Base-by-base conservation (phyloP, 2,888 invertebrate genomes). In the Heliconius cydno region DNA sequence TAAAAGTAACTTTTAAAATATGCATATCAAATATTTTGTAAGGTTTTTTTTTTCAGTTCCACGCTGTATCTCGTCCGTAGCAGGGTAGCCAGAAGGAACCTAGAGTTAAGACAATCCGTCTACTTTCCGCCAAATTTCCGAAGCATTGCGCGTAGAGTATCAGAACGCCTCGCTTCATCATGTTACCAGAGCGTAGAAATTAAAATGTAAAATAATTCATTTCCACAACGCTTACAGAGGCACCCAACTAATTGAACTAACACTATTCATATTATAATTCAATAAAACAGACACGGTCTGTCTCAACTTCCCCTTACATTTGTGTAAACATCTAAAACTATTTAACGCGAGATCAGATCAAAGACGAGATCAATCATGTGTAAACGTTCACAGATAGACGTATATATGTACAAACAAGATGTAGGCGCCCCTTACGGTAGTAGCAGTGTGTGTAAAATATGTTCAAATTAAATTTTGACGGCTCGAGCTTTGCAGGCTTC, bases 381-480 rank as follows among this genome's bases (percentile, higher is more conserved):
- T 79, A 70, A 75, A 65, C 19, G 30, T 78, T 78, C 41, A 72
- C 73, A 63, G 63, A 46, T 28, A 75, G 46, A 79, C 41, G 68
- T 74, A 46, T 28, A 63, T 63, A 79, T 30, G 68, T 74, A 46
- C 46, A 71, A 71, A 63, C 75, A 73, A 65, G 75, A 72, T 78
- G 74, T 75, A 65, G 66, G 66, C 70, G 77, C 74, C 80, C 80
- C 80, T 82, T 79, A 76, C 70, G 60, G 73, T 76, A 78, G 80
- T 77, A 82, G 65, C 70, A 70, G 77, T 67, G 73, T 71, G 83
- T 78, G 76, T 22, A 81, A 82, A 81, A 81, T 82, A 78, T 80
- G 71, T 79, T 65, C 67, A 82, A 77, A 83, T 83, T 81, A 70
- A 81, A 82, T 83, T 81, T 81, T 68, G 57, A 76, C 30, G 66